Evolutionary conservation across 2,113 vertebrate genomes (phyloP), one percentile per base, ranked within the genome.

Genomic region (Datnioides undecimradiatus): DNA sequence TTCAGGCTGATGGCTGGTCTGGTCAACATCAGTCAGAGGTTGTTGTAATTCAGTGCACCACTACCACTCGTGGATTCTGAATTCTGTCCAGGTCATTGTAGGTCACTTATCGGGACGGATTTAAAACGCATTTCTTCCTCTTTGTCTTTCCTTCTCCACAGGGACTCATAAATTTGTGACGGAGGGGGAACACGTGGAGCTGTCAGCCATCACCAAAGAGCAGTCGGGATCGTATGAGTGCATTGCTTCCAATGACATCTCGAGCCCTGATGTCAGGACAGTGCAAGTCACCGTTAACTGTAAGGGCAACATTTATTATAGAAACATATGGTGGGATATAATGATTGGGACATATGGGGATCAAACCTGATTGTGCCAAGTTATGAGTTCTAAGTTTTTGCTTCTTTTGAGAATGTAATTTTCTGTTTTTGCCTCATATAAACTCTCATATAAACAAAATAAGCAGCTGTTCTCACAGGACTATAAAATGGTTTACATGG

Each of bases 201-300:
- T 99, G 93, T 96, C 94, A 0, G 95, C 93, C 74, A 95, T 99
- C 93, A 98, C 97, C 6, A 97, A 97, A 84, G 97, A 99, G 70
- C 97, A 98, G 88, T 98, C 98, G 0, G 98, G 98, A n/a, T 95
- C 96, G 1, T 99, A 99, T 0, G 97, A 99, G 43, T 99, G 98
- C 94, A 97, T 96, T 0, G 96, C 98, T 0, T 94, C 96, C 59
- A 99, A 99, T 0, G 98, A 99, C 0, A 97, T 99, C n/a, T 96
- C 96, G 0, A 90, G 91, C 2, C 96, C 98, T 0, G 97, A 99
- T 0, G 92, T 97, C 72, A 87, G 96, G 89, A 97, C 95, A 80
- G 96, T 99, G 38, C 96, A 95, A 85, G 95, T 99, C 76, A 98
- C 96, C 0, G 97, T 99, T 29, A 99, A 99, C 90, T 99, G 98